Base-by-base conservation (phyloP, 2,113 vertebrate species). In the Gymnocephalus cernua region DNA sequence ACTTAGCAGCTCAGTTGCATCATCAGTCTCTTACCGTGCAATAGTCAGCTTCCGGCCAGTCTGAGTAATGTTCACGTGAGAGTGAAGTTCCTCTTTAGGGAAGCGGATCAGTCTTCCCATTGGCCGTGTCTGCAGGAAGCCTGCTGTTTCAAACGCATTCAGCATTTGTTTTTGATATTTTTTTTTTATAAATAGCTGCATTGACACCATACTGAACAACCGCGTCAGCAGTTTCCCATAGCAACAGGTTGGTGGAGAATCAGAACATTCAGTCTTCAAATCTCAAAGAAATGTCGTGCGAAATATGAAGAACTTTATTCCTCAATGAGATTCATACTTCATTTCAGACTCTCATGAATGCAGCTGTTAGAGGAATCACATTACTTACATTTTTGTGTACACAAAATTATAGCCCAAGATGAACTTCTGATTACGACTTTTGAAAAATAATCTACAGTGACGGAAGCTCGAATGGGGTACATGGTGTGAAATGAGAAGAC, bases 181-280 rank as follows among this genome's bases (percentile, higher is more conserved):
- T 47, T 11, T 9, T 41, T 66, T 57, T 90, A 91, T 88, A 89
- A 93, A 93, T 91, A 92, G 80, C 85, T 44, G 41, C 66, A 7
- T 70, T 79, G 6, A 23, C 70, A 87, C 84, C 84, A 79, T 35
- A 8, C 58, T 29, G 80, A 89, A 87, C 41, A 63, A 47, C 81
- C 62, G 76, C 13, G 76, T 93, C 87, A 86, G 82, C 70, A 62
- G 86, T 91, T 87, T 87, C 87, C 92, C 75, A 14, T 93, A 57
- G 86, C 88, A 92, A 92, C 91, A 75, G 68, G 87, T 90, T 48
- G 83, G 81, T 67, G 75, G 67, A 59, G 50, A 81, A 47, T 75
- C 47, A 45, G 85, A 85, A 89, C 84, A 77, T 48, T 68, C 23
- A 64, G 77, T 87, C 77, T 87, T 87, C 47, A 74, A 79, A 86